Percentiles rank a stretch among this genome's conserved stretches.
Conservation (phyloP, 2,113 vertebrate species). For the Boleophthalmus pectinirostris region DNA sequence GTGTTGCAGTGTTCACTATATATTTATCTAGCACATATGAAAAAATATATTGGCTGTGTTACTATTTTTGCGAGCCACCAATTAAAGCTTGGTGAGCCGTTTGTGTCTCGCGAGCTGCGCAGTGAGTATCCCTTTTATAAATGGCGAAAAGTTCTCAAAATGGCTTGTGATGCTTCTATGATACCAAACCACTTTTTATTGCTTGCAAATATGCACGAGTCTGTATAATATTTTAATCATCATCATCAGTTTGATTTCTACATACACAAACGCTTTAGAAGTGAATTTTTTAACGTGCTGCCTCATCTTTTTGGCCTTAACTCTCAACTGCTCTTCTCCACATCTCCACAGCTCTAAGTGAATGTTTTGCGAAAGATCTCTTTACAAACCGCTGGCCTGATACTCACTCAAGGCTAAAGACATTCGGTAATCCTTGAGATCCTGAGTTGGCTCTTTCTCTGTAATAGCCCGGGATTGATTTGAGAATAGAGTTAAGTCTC, state of each 20-base stretch:
- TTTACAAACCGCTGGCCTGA: conserved; percentile 24
- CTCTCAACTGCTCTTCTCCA: conserved; percentile 13
- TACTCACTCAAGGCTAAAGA: conserved; percentile 41
- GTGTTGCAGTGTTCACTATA: too few species aligned
- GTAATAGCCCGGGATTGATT: conserved; percentile 53
- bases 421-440: conserved; percentile 49
- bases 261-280: background rate
- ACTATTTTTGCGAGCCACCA: too few species aligned
- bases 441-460: conserved; percentile 22
- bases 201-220: background rate
- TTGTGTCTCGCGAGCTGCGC: too few species aligned
- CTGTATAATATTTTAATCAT: background rate
- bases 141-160: too few species aligned
- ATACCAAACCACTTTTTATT: background rate
- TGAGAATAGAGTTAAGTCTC: conserved; percentile 30
- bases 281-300: conserved; percentile 2
- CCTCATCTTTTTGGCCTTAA: background rate
- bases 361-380: conserved; percentile 27
- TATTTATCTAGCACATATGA: too few species aligned
- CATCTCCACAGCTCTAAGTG: conserved; percentile 16
- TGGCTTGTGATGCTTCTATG: too few species aligned
- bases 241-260: background rate
- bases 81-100: too few species aligned
- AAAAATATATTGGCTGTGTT: too few species aligned
- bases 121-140: too few species aligned